These are phyloP conservation scores for Salvelinus namaycush DNA, from an alignment of 2,113 vertebrate species.

Conservation along the genomic window DNA sequence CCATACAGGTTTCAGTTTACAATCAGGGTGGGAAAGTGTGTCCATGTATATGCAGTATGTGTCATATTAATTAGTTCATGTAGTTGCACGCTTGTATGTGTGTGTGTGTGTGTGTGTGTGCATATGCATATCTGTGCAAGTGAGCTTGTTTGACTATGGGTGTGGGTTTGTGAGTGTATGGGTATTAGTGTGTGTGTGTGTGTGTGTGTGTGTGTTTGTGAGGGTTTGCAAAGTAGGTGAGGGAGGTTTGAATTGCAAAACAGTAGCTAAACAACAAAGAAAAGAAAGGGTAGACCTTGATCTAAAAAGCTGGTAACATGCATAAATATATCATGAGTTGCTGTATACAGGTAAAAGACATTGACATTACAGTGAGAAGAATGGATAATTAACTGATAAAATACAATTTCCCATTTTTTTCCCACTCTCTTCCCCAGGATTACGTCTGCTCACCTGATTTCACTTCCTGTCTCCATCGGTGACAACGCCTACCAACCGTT, in stretches of 20 bases:
- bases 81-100: background rate
- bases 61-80: conserved; percentile 33
- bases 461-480: conserved; percentile 52
- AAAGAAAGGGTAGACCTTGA: conserved; percentile 14
- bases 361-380: background rate
- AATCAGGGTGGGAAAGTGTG: conserved; percentile 61
- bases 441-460: conserved; percentile 42
- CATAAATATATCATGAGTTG: background rate
- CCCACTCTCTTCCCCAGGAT: conserved; percentile 34
- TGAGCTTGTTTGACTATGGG: conserved; percentile 3
- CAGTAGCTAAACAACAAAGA: conserved; percentile 32
- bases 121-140: conserved; percentile 27
- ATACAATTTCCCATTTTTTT: background rate
- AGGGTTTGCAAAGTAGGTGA: conserved; percentile 76
- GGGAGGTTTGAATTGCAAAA: conserved; percentile 80
- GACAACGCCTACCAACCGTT: conserved; percentile 55
- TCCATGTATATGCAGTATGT: conserved; percentile 47
- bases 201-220: conserved; percentile 11
- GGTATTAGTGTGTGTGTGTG: conserved; percentile 7
- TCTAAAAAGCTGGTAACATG: background rate
- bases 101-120: conserved; percentile 1
- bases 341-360: background rate
- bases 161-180: background rate
- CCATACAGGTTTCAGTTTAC: conserved; percentile 68
- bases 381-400: background rate